Evolutionary conservation across 1,140 invertebrate genomes (phyloP), one percentile per base, ranked within the genome.

Genomic region (Luehdorfia chinensis): DNA sequence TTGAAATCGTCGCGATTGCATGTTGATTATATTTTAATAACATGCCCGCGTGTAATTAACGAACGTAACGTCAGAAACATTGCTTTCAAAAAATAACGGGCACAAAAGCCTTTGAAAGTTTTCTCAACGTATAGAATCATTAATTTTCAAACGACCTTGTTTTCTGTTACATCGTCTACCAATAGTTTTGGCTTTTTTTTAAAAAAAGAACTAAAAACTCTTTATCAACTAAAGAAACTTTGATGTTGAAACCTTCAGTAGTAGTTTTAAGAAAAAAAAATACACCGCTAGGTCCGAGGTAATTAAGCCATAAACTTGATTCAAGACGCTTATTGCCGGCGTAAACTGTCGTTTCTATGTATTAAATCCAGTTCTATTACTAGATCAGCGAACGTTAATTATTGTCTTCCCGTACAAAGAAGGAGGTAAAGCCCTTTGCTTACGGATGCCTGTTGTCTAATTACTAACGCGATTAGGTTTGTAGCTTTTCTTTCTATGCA

Each of bases 371-470:
- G 34, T 37, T 37, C 34, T 6, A 12, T 4, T 21, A 18, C 34
- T 37, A 11, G 34, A n/a, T 21, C 21, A 37, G 34, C 34, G 2
- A 16, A 16, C 33, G 16, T 19, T 37, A 21, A 37, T 19, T 37
- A 21, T 37, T 19, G 34, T 37, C 9, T 37, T 37, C n/a, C n/a
- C n/a, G n/a, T n/a, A n/a, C n/a, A 37, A 37, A 19, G 18, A 37
- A 37, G 18, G 15, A 19, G 34, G 33, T 36, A 19, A n/a, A n/a
- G 34, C 2, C 34, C 34, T 37, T 19, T 37, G 34, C 15, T 37
- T 37, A 16, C 18, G 34, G 34, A 21, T 21, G 16, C 34, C 34
- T 21, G 9, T 18, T 21, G 18, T 15, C 16, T 37, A 37, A 23
- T 37, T 16, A 36, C n/a, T 36, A 37, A 19, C 18, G n/a, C n/a